These are phyloP conservation scores for Hyppa rectilinea DNA, from an alignment of 2,888 invertebrate genomes.

Conservation along the genomic window DNA sequence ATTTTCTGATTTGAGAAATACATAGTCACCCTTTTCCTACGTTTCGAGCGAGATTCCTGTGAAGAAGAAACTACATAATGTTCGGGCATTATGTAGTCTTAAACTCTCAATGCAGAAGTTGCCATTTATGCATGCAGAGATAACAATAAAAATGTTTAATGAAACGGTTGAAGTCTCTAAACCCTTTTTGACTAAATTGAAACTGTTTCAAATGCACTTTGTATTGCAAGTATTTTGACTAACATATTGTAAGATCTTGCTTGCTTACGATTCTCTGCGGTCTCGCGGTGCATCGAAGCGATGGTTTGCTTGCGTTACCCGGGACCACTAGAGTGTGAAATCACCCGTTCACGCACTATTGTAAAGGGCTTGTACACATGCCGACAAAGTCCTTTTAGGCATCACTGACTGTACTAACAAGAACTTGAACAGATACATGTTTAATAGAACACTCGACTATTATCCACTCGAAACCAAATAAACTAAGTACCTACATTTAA, in stretches of 20 bases:
- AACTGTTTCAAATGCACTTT: not conserved
- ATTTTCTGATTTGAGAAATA: not conserved
- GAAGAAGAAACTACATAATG: too few relatives aligned
- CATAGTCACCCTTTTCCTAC: not conserved
- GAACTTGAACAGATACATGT: constrained; percentile 64
- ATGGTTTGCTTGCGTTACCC: constrained; percentile 74
- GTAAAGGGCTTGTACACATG: constrained; percentile 65
- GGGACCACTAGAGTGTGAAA: constrained; percentile 84
- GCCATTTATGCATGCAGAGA: not conserved
- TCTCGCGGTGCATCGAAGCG: constrained; percentile 80
- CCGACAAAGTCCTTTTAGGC: constrained; percentile 80
- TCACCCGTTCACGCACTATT: constrained; percentile 79
- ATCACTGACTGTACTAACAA: constrained; percentile 62
- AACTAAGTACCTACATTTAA: constrained; percentile 44
- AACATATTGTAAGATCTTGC: constrained; percentile 27
- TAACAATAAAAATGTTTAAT: not conserved
- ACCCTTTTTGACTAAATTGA: not conserved
- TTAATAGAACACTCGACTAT: constrained; percentile 72
- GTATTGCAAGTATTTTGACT: constrained; percentile 20
- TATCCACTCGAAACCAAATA: constrained; percentile 74
- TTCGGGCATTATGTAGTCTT: not conserved
- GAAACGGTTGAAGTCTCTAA: not conserved
- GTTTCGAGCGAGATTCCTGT: not conserved
- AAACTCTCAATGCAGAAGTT: not conserved
- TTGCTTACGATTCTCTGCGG: constrained; percentile 81